Base-by-base conservation (phyloP, 1,140 invertebrate species). In the Euura saliciscinereae region DNA sequence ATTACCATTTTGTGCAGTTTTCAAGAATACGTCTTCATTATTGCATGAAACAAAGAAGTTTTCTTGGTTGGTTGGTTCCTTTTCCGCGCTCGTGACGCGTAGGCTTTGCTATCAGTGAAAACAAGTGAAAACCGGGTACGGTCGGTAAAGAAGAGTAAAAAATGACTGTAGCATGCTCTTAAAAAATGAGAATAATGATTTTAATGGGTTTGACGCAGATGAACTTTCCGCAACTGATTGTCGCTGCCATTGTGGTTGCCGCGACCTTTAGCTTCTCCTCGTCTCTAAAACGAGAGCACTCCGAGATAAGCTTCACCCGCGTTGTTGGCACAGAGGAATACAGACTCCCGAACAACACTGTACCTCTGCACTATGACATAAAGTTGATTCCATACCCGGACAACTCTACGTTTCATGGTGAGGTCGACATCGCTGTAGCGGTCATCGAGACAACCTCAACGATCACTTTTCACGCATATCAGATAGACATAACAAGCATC, bases 301-400 rank as follows among this genome's bases (percentile, higher is more conserved):
- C 10, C 3, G 3, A 8, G 51, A 59, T n/a, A n/a, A 8, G 3
- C 51, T 8, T 11, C 8, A 11, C 3, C 51, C 51, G 51, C 10
- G n/a, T 42, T 59, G 51, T 3, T 8, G 5, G 2, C 51, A 59
- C 3, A 11, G 51, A 59, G 51, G 64, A 76, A 6, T 88, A 91
- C 73, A 88, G 91, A 2, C 87, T 96, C 5, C 91, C 93, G 0
- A 82, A 77, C 3, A 79, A 88, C 46, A 88, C 91, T 0, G 76
- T 83, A 13, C 93, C 93, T 0, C 78, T 90, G 10, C 89, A 90
- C 78, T 94, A 94, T 79, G 89, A 92, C 59, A 84, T 94, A 10
- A 87, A 87, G 44, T 87, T 94, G 0, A 88, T 88, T 79, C 90
- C 91, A 2, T 87, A 93, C 73, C 87, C 93, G 45, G 86, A 84